phyloP scores from a whole-genome alignment of 2,888 invertebrate genomes.

The Cheilosia urbana region DNA sequence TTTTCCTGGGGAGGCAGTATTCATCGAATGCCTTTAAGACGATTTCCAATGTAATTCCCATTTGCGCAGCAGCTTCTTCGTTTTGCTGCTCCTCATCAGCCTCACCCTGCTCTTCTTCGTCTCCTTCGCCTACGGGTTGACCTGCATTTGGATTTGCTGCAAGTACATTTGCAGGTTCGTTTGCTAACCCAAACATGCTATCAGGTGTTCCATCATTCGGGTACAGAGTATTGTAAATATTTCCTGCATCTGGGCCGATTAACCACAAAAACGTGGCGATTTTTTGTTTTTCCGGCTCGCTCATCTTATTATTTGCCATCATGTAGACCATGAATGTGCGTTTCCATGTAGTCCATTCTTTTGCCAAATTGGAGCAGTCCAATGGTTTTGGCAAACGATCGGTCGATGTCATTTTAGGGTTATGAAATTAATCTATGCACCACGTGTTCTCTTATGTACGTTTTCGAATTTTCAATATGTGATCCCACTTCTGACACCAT shows the following conservation, averaged over 20 bases:
- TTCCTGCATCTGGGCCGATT: constrained; percentile 31
- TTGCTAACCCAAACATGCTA: too few relatives aligned
- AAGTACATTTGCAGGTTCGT: not conserved
- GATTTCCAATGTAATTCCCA: too few relatives aligned
- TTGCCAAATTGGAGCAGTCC: constrained; percentile 49
- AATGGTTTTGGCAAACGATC: constrained; percentile 10
- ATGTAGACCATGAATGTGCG: constrained; percentile 50
- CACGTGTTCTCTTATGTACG: too few relatives aligned
- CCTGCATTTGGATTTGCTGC: not conserved
- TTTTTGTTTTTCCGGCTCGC: constrained; percentile 20
- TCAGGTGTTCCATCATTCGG: constrained; percentile 18
- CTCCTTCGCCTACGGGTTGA: not conserved
- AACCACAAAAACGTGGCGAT: constrained; percentile 52
- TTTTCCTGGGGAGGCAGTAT: constrained; percentile 51
- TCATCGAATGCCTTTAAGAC: constrained; percentile 31
- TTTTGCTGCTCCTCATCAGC: not conserved
- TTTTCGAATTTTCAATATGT: too few relatives aligned
- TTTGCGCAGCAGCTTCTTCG: too few relatives aligned
- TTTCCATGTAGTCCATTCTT: constrained; percentile 51
- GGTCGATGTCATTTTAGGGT: too few relatives aligned
- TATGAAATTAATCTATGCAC: too few relatives aligned
- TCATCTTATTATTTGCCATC: constrained; percentile 43
- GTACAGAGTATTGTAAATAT: constrained; percentile 54
- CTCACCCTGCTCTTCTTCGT: too few relatives aligned
- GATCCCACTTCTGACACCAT: too few relatives aligned